Percentiles rank a stretch among this genome's conserved stretches.
These are phyloP conservation scores for Phytoseiulus persimilis DNA, from an alignment of 2,888 invertebrate species.

Conservation along the genomic window DNA sequence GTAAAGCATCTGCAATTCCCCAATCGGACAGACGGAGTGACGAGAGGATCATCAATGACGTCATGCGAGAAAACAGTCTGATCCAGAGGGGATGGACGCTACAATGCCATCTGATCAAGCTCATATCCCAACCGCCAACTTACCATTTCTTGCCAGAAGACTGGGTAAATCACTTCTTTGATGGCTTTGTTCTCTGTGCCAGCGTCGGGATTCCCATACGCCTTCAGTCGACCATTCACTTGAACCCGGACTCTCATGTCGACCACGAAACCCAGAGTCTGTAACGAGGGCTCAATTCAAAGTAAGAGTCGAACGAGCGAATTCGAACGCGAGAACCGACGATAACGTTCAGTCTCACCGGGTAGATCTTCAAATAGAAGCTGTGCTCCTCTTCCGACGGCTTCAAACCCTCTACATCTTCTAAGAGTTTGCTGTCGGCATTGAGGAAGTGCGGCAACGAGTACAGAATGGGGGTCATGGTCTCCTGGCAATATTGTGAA, in stretches of 20 bases:
- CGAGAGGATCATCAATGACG: too few species aligned
- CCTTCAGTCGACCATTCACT: neutral
- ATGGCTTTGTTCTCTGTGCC: neutral
- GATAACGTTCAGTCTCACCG: too few species aligned
- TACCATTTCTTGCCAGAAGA: constrained; percentile 26
- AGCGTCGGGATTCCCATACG: neutral
- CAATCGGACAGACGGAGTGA: too few species aligned
- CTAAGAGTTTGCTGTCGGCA: neutral
- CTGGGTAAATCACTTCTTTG: neutral
- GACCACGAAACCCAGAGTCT: neutral
- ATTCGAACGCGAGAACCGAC: too few species aligned
- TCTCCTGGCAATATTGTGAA: neutral
- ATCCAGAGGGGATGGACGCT: too few species aligned
- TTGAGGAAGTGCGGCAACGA: neutral
- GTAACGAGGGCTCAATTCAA: neutral
- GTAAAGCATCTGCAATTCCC: neutral
- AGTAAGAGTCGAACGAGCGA: too few species aligned
- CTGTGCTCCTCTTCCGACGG: neutral
- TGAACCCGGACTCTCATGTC: neutral
- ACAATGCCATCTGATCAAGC: too few species aligned
- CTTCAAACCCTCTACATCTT: neutral
- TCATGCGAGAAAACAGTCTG: too few species aligned
- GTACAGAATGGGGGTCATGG: neutral
- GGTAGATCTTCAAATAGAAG: neutral
- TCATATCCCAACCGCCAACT: too few species aligned